Evolutionary conservation across 2,113 vertebrate genomes (phyloP).

Genomic region (Centropus unirufus): DNA sequence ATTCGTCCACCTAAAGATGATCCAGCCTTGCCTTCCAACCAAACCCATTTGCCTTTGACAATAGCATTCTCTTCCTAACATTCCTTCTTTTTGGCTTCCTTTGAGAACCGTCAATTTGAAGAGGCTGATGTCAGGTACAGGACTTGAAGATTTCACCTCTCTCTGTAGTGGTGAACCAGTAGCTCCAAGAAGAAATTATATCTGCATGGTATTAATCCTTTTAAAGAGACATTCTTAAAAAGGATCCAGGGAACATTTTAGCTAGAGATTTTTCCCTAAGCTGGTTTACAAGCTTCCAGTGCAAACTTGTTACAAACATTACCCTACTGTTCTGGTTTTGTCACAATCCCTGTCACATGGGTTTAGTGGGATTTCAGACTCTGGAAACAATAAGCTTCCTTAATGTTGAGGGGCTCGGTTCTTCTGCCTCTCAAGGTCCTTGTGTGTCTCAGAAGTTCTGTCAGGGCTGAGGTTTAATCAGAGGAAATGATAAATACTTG

Average conservation of each 20-base stretch:
- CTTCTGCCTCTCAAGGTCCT: neutral
- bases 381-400: conserved; percentile 46
- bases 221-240: neutral
- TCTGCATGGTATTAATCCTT: neutral
- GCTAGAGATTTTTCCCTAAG: neutral
- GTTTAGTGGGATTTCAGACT: conserved; percentile 52
- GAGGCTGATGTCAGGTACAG: neutral
- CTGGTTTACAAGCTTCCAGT: neutral
- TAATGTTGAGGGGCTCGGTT: neutral
- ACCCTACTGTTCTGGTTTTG: neutral
- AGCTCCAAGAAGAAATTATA: neutral
- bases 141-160: neutral
- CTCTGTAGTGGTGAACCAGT: neutral
- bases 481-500: neutral
- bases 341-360: neutral
- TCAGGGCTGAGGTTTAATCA: neutral
- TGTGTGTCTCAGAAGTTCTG: neutral
- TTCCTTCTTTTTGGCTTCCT: neutral
- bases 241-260: neutral
- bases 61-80: neutral
- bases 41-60: neutral
- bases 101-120: neutral
- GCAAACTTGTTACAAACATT: neutral
- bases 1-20: neutral
- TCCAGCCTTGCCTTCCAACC: neutral